Percentiles rank a stretch among this genome's conserved stretches.
Conservation (phyloP, 1,140 invertebrate genomes). For the Tetramorium parvispinum region DNA sequence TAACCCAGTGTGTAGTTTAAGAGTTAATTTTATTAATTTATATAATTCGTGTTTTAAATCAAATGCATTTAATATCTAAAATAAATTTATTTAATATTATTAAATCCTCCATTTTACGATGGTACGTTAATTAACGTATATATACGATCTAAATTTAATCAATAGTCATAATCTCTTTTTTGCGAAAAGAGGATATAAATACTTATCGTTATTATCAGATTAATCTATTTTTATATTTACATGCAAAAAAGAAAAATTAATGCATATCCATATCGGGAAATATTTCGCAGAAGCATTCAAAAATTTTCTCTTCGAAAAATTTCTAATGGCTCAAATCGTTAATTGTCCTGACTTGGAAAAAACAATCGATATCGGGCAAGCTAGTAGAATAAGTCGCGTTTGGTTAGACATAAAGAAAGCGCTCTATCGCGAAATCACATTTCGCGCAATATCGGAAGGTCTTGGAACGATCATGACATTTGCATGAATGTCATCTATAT, state of each 20-base stretch:
- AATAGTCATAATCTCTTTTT: background rate
- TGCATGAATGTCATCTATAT: conserved; percentile 33
- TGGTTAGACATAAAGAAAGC: conserved; percentile 51
- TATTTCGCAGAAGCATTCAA: background rate
- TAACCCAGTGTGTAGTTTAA: no score
- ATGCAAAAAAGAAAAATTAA: background rate
- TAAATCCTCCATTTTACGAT: background rate
- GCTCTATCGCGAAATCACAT: conserved; percentile 56
- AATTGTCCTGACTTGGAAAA: conserved; percentile 46
- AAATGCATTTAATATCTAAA: background rate
- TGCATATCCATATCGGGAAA: background rate
- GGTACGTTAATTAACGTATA: background rate
- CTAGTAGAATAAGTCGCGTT: conserved; percentile 37
- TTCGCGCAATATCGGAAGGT: conserved; percentile 50
- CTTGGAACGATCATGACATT: conserved; percentile 30
- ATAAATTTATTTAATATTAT: conserved; percentile 18
- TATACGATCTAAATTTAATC: conserved; percentile 30
- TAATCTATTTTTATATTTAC: background rate
- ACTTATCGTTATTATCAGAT: background rate
- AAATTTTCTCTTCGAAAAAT: background rate
- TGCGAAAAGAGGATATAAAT: background rate
- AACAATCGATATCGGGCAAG: conserved; percentile 61
- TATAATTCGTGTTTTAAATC: background rate
- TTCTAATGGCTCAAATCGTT: conserved; percentile 42
- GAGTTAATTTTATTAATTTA: conserved; percentile 12